These are phyloP conservation scores for Tetranychus piercei DNA, from an alignment of 2,888 invertebrate species.

Conservation along the genomic window DNA sequence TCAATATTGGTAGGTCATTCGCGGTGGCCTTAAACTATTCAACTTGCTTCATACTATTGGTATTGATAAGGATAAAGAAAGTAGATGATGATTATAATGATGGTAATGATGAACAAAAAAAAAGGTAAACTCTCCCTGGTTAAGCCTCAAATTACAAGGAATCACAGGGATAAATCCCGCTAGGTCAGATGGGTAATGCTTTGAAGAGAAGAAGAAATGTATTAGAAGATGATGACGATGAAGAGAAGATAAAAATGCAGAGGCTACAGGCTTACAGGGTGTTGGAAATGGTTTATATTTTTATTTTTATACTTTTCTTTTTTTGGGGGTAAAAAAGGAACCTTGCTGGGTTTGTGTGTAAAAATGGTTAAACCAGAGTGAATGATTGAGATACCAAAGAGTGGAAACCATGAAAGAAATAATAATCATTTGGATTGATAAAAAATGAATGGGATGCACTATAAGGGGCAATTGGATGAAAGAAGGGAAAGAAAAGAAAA, in stretches of 20 bases:
- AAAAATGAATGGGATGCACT: neutral
- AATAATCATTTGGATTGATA: neutral
- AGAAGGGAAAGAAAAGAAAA: neutral
- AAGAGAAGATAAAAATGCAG: neutral
- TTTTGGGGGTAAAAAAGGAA: neutral
- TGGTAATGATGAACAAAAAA: neutral
- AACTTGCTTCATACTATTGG: too few relatives aligned
- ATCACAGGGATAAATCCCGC: neutral
- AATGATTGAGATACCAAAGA: slow-evolving; percentile 1
- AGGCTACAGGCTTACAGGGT: neutral
- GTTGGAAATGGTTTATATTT: neutral
- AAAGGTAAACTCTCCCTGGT: neutral
- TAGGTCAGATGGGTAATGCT: neutral
- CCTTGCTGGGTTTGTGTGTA: neutral
- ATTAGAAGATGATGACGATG: neutral
- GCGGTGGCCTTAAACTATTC: neutral
- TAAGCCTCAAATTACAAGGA: neutral
- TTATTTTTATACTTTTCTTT: too few relatives aligned
- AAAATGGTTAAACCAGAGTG: neutral
- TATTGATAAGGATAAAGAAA: too few relatives aligned
- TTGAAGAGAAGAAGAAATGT: neutral
- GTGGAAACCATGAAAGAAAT: neutral
- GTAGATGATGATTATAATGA: neutral
- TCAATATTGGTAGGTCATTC: neutral
- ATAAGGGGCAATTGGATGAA: neutral